A percentile compares a stretch with the other conserved stretches of the same genome.
These are phyloP conservation scores for Callospermophilus lateralis DNA, from an alignment of 2,113 vertebrate species.

Conservation along the genomic window DNA sequence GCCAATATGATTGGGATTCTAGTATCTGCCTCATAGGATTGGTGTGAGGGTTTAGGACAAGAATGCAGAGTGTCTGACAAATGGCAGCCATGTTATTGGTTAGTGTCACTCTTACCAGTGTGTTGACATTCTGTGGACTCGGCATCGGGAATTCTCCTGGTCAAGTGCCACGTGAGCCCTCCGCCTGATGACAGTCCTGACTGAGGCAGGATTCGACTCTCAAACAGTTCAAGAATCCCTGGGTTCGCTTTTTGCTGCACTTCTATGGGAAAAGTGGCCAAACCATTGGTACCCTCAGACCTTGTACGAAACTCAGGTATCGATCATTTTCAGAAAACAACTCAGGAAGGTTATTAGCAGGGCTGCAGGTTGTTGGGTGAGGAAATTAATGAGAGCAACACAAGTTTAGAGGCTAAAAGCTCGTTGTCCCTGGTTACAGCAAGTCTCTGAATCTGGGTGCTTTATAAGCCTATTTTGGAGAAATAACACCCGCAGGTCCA, in stretches of 20 bases:
- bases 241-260: neutral
- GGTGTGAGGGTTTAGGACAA: neutral
- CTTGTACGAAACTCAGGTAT: neutral
- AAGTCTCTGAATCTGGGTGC: neutral
- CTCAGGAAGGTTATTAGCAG: neutral
- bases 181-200: neutral
- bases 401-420: neutral
- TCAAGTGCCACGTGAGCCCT: neutral
- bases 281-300: neutral
- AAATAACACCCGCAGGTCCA: neutral
- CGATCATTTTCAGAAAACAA: neutral
- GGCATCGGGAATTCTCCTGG: neutral
- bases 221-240: neutral
- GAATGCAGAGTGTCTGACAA: neutral
- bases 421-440: neutral
- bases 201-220: neutral
- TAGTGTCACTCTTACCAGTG: accelerated
- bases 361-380: neutral
- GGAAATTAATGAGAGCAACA: neutral
- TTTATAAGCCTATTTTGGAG: neutral
- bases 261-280: neutral
- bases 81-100: neutral
- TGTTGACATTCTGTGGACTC: too few relatives aligned
- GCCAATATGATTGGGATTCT: neutral
- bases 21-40: neutral